These are phyloP conservation scores for Mesitornis unicolor DNA, from an alignment of 2,113 vertebrate species.

Conservation along the genomic window DNA sequence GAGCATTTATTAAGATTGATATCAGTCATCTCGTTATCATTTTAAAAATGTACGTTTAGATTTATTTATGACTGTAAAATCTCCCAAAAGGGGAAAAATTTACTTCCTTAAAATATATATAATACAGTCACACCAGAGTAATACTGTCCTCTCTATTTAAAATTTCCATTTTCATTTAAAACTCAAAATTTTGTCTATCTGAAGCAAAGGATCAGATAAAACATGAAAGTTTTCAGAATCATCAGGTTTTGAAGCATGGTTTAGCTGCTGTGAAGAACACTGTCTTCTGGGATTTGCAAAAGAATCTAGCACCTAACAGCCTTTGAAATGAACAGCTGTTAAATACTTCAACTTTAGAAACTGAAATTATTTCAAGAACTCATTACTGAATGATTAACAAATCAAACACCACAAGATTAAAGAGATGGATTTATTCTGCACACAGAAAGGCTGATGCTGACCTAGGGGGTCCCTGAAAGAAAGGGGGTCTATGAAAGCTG, in stretches of 20 bases:
- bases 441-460: not conserved
- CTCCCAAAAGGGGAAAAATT: not conserved
- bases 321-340: not conserved
- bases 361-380: not conserved
- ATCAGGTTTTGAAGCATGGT: not conserved
- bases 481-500: not conserved
- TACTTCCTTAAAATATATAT: not conserved
- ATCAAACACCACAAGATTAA: not conserved
- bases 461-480: not conserved
- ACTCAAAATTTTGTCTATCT: not conserved
- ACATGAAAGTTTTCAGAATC: not conserved
- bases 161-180: not conserved
- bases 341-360: not conserved
- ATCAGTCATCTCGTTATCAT: not conserved
- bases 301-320: not conserved
- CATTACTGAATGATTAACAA: not conserved
- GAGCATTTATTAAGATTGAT: slow-evolving; percentile 20
- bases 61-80: not conserved
- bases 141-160: not conserved
- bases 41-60: not conserved
- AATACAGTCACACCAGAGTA: not conserved
- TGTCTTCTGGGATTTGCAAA: not conserved
- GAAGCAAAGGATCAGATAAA: not conserved
- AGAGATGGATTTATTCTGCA: not conserved
- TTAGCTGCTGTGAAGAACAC: not conserved